Conservation (phyloP, 2,888 invertebrate species). For the Metellina segmentata region DNA sequence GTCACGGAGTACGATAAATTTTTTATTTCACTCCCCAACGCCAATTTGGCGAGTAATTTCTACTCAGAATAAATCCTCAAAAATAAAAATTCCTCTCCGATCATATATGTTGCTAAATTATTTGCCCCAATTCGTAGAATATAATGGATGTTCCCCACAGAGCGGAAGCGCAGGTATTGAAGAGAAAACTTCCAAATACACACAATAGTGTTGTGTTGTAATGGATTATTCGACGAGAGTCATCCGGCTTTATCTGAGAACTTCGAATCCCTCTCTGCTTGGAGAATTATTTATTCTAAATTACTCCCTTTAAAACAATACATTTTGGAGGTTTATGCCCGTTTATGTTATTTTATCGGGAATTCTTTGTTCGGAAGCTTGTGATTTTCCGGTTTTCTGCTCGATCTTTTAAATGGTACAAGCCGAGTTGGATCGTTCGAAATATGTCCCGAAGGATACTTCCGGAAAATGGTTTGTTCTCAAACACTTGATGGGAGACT, state of each 20-base stretch:
- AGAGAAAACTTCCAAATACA: slow-evolving; percentile 1
- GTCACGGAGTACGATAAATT: slow-evolving; percentile 69
- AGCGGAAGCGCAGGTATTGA: not conserved
- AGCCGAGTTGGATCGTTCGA: not conserved
- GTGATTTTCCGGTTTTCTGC: slow-evolving; percentile 6
- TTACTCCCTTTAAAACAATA: slow-evolving; percentile 70
- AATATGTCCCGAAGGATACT: not conserved
- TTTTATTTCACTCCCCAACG: slow-evolving; percentile 42
- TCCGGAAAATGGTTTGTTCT: slow-evolving; percentile 21
- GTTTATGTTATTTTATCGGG: slow-evolving; percentile 40
- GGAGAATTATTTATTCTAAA: slow-evolving; percentile 72
- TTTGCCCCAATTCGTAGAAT: slow-evolving; percentile 71
- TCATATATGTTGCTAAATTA: slow-evolving; percentile 61
- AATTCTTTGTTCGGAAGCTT: slow-evolving; percentile 35
- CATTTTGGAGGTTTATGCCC: slow-evolving; percentile 64
- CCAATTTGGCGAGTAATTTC: slow-evolving; percentile 47
- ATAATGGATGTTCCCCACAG: slow-evolving; percentile 39
- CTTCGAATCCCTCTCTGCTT: slow-evolving; percentile 15
- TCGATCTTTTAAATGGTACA: slow-evolving; percentile 44
- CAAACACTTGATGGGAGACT: slow-evolving; percentile 8
- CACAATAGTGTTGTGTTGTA: slow-evolving; percentile 70
- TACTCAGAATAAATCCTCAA: slow-evolving; percentile 40
- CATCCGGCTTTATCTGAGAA: slow-evolving; percentile 47
- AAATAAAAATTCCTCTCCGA: slow-evolving; percentile 28
- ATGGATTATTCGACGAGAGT: slow-evolving; percentile 39